Percentiles rank a stretch among this genome's conserved stretches.
phyloP scores from a whole-genome alignment of 2,797 vertebrate species.

The Sebastes jordani region DNA sequence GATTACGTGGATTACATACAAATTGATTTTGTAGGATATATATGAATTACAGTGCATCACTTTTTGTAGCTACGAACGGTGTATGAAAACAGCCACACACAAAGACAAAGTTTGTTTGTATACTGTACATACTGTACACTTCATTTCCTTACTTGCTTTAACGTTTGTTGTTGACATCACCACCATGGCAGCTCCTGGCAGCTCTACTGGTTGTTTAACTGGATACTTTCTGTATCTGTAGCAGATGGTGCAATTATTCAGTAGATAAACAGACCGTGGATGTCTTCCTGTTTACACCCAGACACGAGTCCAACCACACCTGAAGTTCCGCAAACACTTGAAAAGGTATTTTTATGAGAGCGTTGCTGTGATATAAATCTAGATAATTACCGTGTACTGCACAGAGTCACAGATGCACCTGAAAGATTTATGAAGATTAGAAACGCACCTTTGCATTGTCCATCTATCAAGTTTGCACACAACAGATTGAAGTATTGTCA shows the following conservation, averaged over 20 bases:
- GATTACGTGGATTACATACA: no score
- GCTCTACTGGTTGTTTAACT: no score
- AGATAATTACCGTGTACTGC: conserved; percentile 14
- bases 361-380: not conserved
- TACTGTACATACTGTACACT: not conserved
- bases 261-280: not conserved
- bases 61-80: no score
- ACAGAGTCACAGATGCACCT: not conserved
- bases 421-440: conserved; percentile 17
- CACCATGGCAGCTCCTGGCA: not conserved
- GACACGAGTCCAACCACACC: not conserved
- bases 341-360: conserved; percentile 19
- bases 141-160: not conserved
- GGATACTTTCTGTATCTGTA: not conserved
- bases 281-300: not conserved
- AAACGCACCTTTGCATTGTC: not conserved
- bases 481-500: not conserved
- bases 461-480: not conserved
- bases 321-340: not conserved
- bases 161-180: not conserved
- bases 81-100: not conserved
- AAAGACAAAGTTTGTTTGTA: not conserved
- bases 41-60: no score
- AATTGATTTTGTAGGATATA: no score
- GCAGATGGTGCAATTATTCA: not conserved